Evolutionary conservation across 2,113 vertebrate genomes (phyloP).

Genomic region (Anolis carolinensis): DNA sequence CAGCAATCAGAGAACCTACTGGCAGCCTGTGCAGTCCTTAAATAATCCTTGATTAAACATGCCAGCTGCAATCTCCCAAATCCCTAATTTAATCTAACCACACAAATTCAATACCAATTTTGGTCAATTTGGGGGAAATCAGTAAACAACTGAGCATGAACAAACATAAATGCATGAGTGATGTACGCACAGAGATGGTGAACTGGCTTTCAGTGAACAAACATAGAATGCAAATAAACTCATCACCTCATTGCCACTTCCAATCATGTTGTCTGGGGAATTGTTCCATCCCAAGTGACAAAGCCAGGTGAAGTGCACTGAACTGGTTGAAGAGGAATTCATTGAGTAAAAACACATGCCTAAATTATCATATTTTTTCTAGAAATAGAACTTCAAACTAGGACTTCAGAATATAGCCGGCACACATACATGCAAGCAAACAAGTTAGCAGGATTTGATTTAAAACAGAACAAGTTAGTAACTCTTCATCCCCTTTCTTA

Average conservation of each 20-base stretch:
- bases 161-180: not conserved
- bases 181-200: not conserved
- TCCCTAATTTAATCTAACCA: constrained; percentile 9
- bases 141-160: constrained; percentile 1
- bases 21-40: not conserved
- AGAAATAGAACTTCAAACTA: not conserved
- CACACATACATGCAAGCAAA: not conserved
- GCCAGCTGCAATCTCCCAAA: constrained; percentile 5
- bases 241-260: not conserved
- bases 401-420: too few relatives aligned
- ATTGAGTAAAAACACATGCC: not conserved
- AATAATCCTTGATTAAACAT: constrained; percentile 17
- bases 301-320: not conserved
- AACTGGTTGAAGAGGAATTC: too few relatives aligned
- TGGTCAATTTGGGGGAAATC: constrained; percentile 11
- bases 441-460: not conserved
- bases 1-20: not conserved
- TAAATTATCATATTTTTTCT: not conserved
- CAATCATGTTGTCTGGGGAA: not conserved
- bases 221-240: not conserved
- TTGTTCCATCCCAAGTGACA: not conserved
- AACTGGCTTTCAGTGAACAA: not conserved
- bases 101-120: constrained; percentile 35
- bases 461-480: not conserved
- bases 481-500: not conserved